Evolutionary conservation across 1,140 invertebrate species (phyloP).

Genomic region (Eurosta solidaginis): DNA sequence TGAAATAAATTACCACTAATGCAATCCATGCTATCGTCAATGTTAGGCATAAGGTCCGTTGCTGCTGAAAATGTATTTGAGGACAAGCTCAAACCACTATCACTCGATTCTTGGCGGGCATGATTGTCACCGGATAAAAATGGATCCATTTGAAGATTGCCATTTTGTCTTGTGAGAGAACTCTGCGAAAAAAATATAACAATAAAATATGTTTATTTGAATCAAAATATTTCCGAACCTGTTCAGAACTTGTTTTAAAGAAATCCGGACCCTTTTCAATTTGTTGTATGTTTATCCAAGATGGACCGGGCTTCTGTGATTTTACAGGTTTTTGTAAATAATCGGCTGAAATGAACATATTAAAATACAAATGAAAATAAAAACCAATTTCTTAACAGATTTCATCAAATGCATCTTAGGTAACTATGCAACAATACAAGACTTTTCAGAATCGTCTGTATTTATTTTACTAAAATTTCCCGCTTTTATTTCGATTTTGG

Average conservation of each 20-base stretch:
- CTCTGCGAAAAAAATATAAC: conserved; percentile 13
- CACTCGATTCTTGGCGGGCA: conserved; percentile 88
- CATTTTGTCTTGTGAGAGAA: conserved; percentile 34
- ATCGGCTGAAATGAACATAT: conserved; percentile 17
- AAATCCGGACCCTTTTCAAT: conserved; percentile 27
- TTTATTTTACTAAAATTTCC: no score
- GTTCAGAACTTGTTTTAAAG: conserved; percentile 31
- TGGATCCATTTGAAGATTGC: conserved; percentile 70
- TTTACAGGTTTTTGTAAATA: conserved; percentile 32
- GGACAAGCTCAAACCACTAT: conserved; percentile 87
- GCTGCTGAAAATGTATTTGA: conserved; percentile 81
- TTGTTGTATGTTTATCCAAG: conserved; percentile 27
- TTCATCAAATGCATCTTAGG: background rate
- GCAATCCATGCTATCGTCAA: conserved; percentile 87
- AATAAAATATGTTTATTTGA: background rate
- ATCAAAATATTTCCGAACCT: background rate
- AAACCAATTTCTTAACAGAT: background rate
- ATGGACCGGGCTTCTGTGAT: conserved; percentile 25
- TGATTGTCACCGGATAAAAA: conserved; percentile 84
- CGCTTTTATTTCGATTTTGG: no score
- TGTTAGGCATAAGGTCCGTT: conserved; percentile 85
- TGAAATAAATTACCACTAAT: conserved; percentile 67
- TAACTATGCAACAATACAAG: no score
- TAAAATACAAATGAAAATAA: background rate
- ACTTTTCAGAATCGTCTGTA: no score